A percentile compares a stretch with the other conserved stretches of the same genome.
These are phyloP conservation scores for Pristionchus arcanus DNA, from an alignment of 2,888 invertebrate genomes.

Conservation along the genomic window DNA sequence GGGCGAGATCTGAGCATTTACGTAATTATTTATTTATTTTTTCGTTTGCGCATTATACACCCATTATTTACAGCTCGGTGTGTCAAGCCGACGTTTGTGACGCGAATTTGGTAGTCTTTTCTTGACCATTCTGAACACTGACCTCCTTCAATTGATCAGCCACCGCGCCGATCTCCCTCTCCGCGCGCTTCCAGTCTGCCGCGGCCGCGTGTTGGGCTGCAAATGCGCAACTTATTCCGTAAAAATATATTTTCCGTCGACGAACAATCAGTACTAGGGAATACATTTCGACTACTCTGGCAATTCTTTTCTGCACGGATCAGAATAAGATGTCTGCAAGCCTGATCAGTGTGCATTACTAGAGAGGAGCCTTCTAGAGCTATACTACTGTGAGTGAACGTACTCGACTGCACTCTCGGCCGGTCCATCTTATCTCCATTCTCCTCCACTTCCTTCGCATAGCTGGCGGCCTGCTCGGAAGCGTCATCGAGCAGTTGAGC, in stretches of 20 bases:
- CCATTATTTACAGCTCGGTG: too few relatives aligned
- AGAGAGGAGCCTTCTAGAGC: too few relatives aligned
- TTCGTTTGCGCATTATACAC: too few relatives aligned
- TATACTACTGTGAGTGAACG: too few relatives aligned
- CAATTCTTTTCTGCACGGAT: background rate
- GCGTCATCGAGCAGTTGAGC: conserved; percentile 62
- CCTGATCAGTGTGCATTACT: too few relatives aligned
- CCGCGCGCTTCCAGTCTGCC: conserved; percentile 64
- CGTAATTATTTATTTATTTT: too few relatives aligned
- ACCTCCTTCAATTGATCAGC: conserved; percentile 63
- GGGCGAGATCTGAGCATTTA: conserved; percentile 39
- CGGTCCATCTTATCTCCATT: conserved; percentile 60
- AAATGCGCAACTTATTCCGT: conserved; percentile 37
- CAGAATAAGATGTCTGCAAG: background rate
- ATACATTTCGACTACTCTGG: too few relatives aligned
- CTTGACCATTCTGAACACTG: background rate
- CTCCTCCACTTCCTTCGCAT: conserved; percentile 63
- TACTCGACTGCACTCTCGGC: conserved; percentile 65
- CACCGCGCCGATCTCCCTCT: conserved; percentile 63
- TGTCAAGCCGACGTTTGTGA: too few relatives aligned
- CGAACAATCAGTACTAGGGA: too few relatives aligned
- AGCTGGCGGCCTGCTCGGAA: conserved; percentile 57
- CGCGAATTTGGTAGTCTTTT: too few relatives aligned
- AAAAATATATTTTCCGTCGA: too few relatives aligned
- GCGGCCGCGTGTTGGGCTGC: conserved; percentile 65